Evolutionary conservation across 2,888 invertebrate genomes (phyloP).

Genomic region (Cheilosia vulpina): DNA sequence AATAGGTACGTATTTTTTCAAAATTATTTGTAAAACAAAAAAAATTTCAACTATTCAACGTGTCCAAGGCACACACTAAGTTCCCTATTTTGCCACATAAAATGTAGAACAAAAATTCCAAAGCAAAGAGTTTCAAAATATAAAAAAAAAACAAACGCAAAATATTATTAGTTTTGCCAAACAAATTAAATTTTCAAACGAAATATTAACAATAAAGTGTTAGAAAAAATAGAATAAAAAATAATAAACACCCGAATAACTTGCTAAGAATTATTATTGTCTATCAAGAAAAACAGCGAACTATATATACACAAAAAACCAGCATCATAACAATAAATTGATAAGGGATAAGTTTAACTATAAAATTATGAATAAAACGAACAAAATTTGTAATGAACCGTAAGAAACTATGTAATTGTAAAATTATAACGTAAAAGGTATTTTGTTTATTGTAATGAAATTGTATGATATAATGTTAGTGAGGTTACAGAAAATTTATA

Average conservation of each 20-base stretch:
- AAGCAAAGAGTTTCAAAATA: conserved; percentile 33
- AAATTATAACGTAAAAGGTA: conserved; percentile 45
- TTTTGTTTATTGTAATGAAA: conserved; percentile 60
- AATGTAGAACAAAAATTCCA: background rate
- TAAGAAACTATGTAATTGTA: conserved; percentile 24
- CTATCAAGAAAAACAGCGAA: conserved; percentile 67
- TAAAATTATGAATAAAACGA: conserved; percentile 21
- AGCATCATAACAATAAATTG: conserved; percentile 36
- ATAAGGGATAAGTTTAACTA: conserved; percentile 15
- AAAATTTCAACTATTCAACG: background rate
- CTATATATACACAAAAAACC: conserved; percentile 54
- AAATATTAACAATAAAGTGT: conserved; percentile 61
- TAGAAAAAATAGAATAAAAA: conserved; percentile 22
- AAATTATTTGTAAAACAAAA: conserved; percentile 11
- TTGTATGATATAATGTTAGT: conserved; percentile 69
- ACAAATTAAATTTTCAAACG: conserved; percentile 22
- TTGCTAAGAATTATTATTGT: conserved; percentile 31
- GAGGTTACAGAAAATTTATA: conserved; percentile 62
- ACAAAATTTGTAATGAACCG: conserved; percentile 12
- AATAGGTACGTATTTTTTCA: conserved; percentile 7
- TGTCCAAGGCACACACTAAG: conserved; percentile 35
- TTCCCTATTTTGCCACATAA: background rate
- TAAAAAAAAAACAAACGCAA: conserved; percentile 23
- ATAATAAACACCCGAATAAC: conserved; percentile 8
- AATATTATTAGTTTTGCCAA: conserved; percentile 42